Evolutionary conservation across 1,140 invertebrate genomes (phyloP), one percentile per base, ranked within the genome.

Genomic region (Saccostrea glomerata): DNA sequence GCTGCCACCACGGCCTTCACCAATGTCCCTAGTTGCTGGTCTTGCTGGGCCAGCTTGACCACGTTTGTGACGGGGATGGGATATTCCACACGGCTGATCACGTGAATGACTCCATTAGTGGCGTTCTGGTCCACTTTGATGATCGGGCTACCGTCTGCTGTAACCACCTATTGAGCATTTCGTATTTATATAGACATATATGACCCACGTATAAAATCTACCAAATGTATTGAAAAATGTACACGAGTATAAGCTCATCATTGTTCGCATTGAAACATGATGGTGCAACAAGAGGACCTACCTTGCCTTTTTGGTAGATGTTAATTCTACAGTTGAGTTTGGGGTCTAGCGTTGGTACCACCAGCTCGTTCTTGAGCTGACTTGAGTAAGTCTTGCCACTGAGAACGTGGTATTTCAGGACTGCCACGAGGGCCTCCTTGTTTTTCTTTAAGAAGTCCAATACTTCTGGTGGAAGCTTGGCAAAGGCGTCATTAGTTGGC

Each of bases 401-500:
- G 2, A 94, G 85, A 9, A 95, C 92, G 91, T 95, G 95, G 88
- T 95, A 95, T 30, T 94, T 92, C 0, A 95, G 87, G 2, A 95
- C 89, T 25, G 91, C 89, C 12, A 90, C 89, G 17, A 95, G 88
- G 20, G 92, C 91, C 77, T 58, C 86, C 60, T 90, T 91, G 56
- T 92, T 87, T 40, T 77, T 85, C 55, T 96, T 94, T 3, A 96
- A 95, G 63, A 95, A 95, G 30, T 96, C 94, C 17, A 97, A 91
- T 88, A 97, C 87, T 96, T 96, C 1, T 77, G 63, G 56, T 86
- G 96, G 84, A 97, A 94, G 36, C 96, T 96, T 82, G 95, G 93
- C 95, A 94, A 98, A 98, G 86, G 97, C 97, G 55, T 96, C 96
- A 94, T 98, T 97, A 70, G 97, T 97, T 82, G 97, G 97, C 6